Percentiles rank a stretch among this genome's conserved stretches.
Evolutionary conservation across 2,113 vertebrate species (phyloP).

Genomic region (Ptilonorhynchus violaceus): DNA sequence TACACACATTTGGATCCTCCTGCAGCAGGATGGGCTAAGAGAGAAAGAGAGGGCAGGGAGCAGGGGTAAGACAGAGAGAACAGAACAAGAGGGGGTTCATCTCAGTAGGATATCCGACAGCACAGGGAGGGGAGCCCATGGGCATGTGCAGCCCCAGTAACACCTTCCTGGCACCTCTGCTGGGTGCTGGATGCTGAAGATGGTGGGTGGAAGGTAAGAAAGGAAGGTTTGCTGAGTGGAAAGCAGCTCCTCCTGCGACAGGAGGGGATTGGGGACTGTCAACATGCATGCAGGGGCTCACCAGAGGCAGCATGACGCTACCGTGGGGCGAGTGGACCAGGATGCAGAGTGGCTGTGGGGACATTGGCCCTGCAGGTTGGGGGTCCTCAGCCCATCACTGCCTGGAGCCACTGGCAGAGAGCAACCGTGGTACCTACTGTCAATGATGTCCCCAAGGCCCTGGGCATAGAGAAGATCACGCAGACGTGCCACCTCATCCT

Average conservation of each 20-base stretch:
- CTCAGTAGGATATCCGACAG: background rate
- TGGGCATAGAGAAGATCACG: slow-evolving; percentile 90
- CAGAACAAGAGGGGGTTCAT: slow-evolving; percentile 70
- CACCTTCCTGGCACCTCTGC: background rate
- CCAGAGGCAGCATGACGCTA: background rate
- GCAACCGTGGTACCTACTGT: slow-evolving; percentile 78
- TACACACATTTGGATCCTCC: slow-evolving; percentile 85
- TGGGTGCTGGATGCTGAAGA: background rate
- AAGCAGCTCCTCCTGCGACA: background rate
- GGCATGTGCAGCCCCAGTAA: background rate
- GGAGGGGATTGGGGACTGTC: background rate
- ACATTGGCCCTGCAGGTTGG: background rate
- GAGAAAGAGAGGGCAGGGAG: slow-evolving; percentile 58
- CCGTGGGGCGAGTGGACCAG: background rate
- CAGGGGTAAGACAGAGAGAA: slow-evolving; percentile 67
- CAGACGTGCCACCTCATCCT: slow-evolving; percentile 93
- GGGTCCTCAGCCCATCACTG: background rate
- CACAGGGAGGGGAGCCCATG: background rate
- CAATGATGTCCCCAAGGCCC: slow-evolving; percentile 95
- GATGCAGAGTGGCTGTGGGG: background rate
- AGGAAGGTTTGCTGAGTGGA: background rate
- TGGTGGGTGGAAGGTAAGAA: background rate
- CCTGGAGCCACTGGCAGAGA: background rate
- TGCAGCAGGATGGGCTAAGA: slow-evolving; percentile 75
- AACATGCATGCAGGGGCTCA: accelerated